These are phyloP conservation scores for Mesocentrotus franciscanus DNA, from an alignment of 53 echinoderm and acorn worm species.

Conservation along the genomic window DNA sequence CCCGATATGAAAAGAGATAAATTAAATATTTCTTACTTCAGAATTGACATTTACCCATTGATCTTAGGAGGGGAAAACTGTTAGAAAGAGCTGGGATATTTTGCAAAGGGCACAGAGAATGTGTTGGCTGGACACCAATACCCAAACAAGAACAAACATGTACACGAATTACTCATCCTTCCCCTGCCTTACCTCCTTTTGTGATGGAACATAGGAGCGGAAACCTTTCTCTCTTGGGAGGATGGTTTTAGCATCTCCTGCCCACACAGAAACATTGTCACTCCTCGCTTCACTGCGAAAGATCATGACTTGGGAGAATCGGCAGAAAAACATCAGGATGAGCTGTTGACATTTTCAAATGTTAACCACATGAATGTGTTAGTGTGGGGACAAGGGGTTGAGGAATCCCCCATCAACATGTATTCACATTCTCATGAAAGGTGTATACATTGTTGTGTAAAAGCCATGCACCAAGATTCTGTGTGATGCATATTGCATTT, in stretches of 20 bases:
- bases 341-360: conserved; percentile 51
- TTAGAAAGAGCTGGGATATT: neutral
- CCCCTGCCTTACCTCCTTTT: conserved; percentile 20
- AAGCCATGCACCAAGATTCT: neutral
- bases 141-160: neutral
- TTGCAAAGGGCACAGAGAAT: neutral
- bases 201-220: conserved; percentile 31
- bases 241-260: conserved; percentile 49
- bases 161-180: conserved; percentile 9
- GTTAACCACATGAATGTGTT: conserved; percentile 44
- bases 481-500: neutral
- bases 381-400: neutral
- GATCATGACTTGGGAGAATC: conserved; percentile 39
- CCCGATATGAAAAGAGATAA: neutral
- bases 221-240: conserved; percentile 32
- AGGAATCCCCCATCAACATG: neutral
- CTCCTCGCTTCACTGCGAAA: conserved; percentile 25
- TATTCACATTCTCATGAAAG: neutral
- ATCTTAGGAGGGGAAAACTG: neutral
- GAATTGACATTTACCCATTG: neutral
- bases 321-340: neutral
- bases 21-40: neutral
- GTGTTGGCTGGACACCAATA: neutral
- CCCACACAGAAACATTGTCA: conserved; percentile 60
- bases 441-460: neutral